Percentiles rank a stretch among this genome's conserved stretches.
phyloP scores from a whole-genome alignment of 2,113 vertebrate genomes.

The Rhipidura dahli region DNA sequence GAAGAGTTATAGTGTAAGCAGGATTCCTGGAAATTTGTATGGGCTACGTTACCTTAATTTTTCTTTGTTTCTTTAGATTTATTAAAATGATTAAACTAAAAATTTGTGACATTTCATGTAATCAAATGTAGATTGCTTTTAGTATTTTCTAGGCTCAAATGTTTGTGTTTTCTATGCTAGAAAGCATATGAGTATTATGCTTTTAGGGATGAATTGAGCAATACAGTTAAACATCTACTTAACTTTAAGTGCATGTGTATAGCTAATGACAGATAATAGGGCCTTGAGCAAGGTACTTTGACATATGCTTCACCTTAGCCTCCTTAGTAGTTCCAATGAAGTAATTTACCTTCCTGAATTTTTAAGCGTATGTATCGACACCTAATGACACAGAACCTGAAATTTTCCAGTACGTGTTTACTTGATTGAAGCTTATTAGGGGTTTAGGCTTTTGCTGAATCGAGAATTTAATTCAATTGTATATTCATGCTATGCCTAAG shows the following conservation, averaged over 20 bases:
- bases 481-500: neutral
- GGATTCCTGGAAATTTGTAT: neutral
- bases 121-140: neutral
- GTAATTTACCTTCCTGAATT: neutral
- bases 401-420: neutral
- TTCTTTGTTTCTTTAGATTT: neutral
- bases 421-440: neutral
- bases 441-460: neutral
- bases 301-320: neutral
- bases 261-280: neutral
- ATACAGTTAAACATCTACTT: neutral
- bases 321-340: neutral
- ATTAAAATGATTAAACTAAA: neutral
- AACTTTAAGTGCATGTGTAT: neutral
- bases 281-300: neutral
- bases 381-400: neutral
- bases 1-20: neutral
- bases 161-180: neutral
- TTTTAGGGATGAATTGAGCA: neutral
- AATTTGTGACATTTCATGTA: neutral
- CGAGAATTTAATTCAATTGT: neutral
- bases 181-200: neutral
- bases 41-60: neutral
- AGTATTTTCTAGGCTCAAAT: neutral
- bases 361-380: neutral